Conservation (phyloP, 2,888 invertebrate species). For the Luffia ferchaultella region DNA sequence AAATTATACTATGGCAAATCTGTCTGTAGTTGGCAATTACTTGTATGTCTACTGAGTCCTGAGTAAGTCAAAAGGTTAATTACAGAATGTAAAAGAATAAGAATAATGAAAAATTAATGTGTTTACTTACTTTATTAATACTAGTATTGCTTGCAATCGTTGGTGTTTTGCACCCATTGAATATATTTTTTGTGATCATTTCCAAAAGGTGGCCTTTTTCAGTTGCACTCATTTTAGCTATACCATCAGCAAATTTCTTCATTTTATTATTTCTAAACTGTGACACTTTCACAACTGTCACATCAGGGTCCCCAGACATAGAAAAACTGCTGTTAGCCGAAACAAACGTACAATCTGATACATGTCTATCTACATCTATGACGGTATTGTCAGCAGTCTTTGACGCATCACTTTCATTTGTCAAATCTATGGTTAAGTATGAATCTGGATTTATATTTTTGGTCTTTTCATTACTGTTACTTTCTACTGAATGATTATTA, state of each 20-base stretch:
- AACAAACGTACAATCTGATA: conserved; percentile 26
- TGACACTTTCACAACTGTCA: conserved; percentile 27
- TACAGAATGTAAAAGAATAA: no score
- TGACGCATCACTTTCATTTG: conserved; percentile 20
- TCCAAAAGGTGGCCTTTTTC: conserved; percentile 38
- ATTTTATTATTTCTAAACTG: conserved; percentile 18
- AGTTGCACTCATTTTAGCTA: conserved; percentile 30
- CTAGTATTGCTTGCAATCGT: conserved; percentile 14
- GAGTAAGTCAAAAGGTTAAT: no score
- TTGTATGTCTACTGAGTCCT: no score
- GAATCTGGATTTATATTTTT: conserved; percentile 36
- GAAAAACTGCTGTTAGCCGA: conserved; percentile 27
- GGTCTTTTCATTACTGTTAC: conserved; percentile 21
- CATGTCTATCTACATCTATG: conserved; percentile 32
- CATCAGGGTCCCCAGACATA: conserved; percentile 44
- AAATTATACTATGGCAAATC: no score
- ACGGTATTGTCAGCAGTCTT: conserved; percentile 20
- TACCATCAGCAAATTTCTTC: conserved; percentile 31
- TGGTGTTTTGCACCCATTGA: conserved; percentile 33
- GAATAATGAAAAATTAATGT: no score
- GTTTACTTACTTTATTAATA: conserved; percentile 26
- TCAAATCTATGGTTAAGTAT: conserved; percentile 46
- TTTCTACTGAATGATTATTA: conserved; percentile 17
- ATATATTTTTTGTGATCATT: conserved; percentile 38
- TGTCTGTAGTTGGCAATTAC: no score